Base-by-base conservation (phyloP, 1,140 invertebrate species). In the Drosophila truncata region DNA sequence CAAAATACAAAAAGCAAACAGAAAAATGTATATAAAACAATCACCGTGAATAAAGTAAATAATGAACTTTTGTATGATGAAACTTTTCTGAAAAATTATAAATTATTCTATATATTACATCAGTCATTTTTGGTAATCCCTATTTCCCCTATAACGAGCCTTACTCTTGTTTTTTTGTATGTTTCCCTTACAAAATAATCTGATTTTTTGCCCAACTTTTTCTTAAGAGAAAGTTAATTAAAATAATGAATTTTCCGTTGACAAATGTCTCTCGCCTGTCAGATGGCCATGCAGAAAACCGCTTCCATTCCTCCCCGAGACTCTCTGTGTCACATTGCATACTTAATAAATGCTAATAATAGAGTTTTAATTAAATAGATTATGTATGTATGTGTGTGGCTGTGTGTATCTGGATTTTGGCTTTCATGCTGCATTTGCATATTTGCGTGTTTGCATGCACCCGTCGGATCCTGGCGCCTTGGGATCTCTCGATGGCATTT, bases 221-320 rank as follows among this genome's bases (percentile, higher is more conserved):
- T 72, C 72, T 60, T n/a, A 88, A 92, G 91, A 80, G 83, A 92
- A 92, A 92, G 91, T 92, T 92, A 92, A 92, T 92, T 92, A 92
- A 92, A 92, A 92, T 92, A 92, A 92, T 92, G 84, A 91, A 85
- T 86, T 92, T 88, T 80, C 63, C 65, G 73, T 57, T 85, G 82
- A 85, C 80, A 83, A 88, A 90, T 88, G 84, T 79, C 76, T 72
- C 65, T 72, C 59, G 58, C 46, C 83, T 83, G 83, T 82, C 83
- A 87, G 66, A 70, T 63, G 23, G 57, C 31, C 18, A 67, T 33
- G 49, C 49, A 54, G 52, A 55, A 55, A 47, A 59, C 60, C n/a
- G 46, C 37, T 41, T 31, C 41, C 39, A 5, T 59, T 47, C 35
- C 52, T 23, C 46, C 29, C 27, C 25, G 9, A 13, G 54, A 39